phyloP scores from a whole-genome alignment of 2,797 vertebrate genomes.

The Esox lucius region DNA sequence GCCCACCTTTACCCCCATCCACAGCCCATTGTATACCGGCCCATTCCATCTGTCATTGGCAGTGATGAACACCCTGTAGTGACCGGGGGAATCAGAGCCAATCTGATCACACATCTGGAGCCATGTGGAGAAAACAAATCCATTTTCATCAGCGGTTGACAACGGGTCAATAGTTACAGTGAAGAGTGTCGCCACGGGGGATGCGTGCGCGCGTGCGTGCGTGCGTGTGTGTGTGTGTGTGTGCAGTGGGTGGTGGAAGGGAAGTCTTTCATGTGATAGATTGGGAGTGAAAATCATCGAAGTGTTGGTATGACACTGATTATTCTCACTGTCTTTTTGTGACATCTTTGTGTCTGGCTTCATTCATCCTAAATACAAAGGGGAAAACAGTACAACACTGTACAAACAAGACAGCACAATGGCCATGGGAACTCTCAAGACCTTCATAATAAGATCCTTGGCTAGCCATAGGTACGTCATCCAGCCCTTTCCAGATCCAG shows the following conservation, averaged over 20 bases:
- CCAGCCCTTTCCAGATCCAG: background rate
- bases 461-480: background rate
- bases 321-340: conserved; percentile 7
- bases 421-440: background rate
- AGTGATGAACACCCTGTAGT: conserved; percentile 58
- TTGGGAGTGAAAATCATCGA: conserved; percentile 39
- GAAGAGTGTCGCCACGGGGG: conserved; percentile 27
- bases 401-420: background rate
- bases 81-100: conserved; percentile 33
- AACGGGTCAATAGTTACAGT: conserved; percentile 65
- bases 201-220: background rate
- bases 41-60: conserved; percentile 11
- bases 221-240: background rate
- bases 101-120: conserved; percentile 53
- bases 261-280: conserved; percentile 43
- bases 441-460: background rate
- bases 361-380: background rate
- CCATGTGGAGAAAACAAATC: conserved; percentile 61
- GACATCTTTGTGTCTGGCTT: background rate
- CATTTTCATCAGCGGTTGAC: conserved; percentile 69
- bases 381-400: background rate
- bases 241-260: conserved; percentile 33
- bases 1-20: background rate
- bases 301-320: conserved; percentile 33
- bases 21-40: background rate